phyloP scores from a whole-genome alignment of 2,888 invertebrate species.

The Chironomus tentans region DNA sequence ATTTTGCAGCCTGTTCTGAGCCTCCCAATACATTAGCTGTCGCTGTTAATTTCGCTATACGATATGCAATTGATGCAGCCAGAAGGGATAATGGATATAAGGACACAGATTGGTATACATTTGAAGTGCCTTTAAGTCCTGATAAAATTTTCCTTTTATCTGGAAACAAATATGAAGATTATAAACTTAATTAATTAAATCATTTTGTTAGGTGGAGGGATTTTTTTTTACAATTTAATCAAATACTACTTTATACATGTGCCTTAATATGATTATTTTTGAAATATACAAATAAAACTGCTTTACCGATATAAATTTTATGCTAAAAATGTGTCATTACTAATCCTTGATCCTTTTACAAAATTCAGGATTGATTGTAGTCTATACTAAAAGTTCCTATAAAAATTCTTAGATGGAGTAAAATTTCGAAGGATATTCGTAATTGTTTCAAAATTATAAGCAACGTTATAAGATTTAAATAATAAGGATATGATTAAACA shows the following conservation, averaged over 20 bases:
- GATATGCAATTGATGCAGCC: conserved; percentile 47
- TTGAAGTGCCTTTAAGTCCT: conserved; percentile 12
- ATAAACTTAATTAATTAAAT: neutral
- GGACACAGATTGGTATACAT: conserved; percentile 13
- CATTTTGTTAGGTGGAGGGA: neutral
- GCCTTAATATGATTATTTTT: neutral
- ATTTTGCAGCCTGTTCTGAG: conserved; percentile 35
- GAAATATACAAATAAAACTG: neutral
- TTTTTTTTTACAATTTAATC: neutral
- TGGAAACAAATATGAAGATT: neutral
- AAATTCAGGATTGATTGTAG: too few relatives aligned
- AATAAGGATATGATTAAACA: too few relatives aligned
- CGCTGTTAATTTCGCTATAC: conserved; percentile 43
- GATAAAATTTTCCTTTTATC: conserved; percentile 16
- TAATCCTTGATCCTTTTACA: neutral
- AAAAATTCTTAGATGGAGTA: too few relatives aligned
- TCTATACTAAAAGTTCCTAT: too few relatives aligned
- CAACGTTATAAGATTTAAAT: too few relatives aligned
- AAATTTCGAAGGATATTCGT: too few relatives aligned
- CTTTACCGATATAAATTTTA: neutral
- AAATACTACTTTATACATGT: neutral
- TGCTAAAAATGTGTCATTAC: neutral
- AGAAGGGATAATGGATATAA: conserved; percentile 41
- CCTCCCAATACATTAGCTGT: conserved; percentile 35
- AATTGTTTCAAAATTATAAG: too few relatives aligned